Evolutionary conservation across 2,113 vertebrate species (phyloP).

Genomic region (Chionis minor): DNA sequence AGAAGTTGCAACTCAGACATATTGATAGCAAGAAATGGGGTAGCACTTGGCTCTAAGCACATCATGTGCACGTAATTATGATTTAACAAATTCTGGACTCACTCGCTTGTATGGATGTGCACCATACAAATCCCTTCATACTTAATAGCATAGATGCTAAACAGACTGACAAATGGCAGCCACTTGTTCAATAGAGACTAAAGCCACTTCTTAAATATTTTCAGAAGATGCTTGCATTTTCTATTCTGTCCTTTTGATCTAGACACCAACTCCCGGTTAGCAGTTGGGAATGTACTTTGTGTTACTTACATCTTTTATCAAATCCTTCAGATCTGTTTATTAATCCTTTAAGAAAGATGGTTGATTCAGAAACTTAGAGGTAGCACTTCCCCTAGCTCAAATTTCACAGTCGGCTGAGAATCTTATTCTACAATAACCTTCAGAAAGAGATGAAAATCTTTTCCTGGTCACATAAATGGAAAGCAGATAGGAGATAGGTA

Average conservation of each 20-base stretch:
- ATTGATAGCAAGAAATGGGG: not conserved
- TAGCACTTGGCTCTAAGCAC: not conserved
- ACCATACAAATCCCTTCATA: not conserved
- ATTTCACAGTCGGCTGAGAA: not conserved
- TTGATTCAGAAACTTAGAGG: not conserved
- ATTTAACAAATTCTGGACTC: not conserved
- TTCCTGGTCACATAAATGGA: not conserved
- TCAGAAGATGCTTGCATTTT: not conserved
- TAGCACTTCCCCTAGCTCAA: not conserved
- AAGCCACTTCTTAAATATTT: not conserved
- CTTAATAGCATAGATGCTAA: not conserved
- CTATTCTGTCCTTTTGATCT: not conserved
- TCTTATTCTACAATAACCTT: not conserved
- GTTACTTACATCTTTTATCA: not conserved
- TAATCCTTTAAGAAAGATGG: not conserved
- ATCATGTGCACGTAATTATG: not conserved
- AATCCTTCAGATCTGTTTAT: not conserved
- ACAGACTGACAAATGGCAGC: not conserved
- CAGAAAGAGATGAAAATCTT: not conserved
- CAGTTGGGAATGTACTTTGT: not conserved
- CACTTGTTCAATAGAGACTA: not conserved
- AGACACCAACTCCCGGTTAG: not conserved
- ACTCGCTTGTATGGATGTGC: not conserved
- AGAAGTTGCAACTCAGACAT: not conserved
- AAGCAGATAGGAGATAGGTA: not conserved